Evolutionary conservation across 2,113 vertebrate species (phyloP), one percentile per base, ranked within the genome.

Genomic region (Lycocorax pyrrhopterus): DNA sequence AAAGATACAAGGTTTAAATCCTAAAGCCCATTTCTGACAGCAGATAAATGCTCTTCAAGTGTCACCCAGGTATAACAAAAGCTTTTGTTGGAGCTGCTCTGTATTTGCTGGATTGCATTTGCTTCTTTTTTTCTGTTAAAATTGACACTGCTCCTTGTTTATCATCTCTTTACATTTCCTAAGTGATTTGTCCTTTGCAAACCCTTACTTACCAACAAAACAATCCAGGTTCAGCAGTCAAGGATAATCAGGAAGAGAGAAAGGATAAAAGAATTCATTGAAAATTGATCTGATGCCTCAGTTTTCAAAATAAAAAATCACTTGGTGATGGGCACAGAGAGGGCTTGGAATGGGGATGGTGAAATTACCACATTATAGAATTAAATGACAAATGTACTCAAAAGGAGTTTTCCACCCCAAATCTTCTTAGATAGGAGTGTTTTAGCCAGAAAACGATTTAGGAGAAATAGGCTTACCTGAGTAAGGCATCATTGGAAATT

Each of bases 401-500:
- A 73, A 68, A 55, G 49, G 25, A 47, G 29, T 21, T 80, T 76
- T 56, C 33, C 69, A 21, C 18, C 23, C 77, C 27, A 39, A 19
- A 9, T n/a, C 17, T 52, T 41, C 25, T 37, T 49, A 17, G 4
- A 20, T 7, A 1, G 7, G 14, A 16, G 9, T 47, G 41, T 69
- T 82, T 47, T 19, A 60, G 23, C 13, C 2, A 1, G 52, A 67
- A 81, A n/a, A 43, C 32, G 0, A 18, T 58, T 78, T 46, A 52
- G 53, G 63, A 44, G 13, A 20, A 66, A 37, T 30, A 39, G 12
- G 7, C 8, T 77, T 62, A 23, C 27, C 20, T 47, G 43, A 9
- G 12, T 30, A 49, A 49, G 3, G 0, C 19, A 22, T 9, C 32
- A 11, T 1, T 3, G 9, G 25, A 43, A 53, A 59, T 26, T 3